Evolutionary conservation across 2,888 invertebrate species (phyloP).

Genomic region (Trissolcus japonicus): DNA sequence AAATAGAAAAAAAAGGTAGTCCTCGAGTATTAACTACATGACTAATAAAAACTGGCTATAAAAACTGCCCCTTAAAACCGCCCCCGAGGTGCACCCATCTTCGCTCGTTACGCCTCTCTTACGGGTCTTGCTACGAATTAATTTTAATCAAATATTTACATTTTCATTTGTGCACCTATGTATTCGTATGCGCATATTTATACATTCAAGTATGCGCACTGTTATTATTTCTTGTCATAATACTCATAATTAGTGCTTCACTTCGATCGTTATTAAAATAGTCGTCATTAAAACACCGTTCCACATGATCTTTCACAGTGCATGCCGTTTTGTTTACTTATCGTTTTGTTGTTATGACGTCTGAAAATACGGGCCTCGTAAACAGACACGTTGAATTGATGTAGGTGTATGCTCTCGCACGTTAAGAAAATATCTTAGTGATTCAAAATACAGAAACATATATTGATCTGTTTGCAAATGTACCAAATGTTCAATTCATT

Average conservation of each 20-base stretch:
- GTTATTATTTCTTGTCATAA: slow-evolving; percentile 49
- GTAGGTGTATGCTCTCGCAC: slow-evolving; percentile 5
- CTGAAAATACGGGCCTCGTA: slow-evolving; percentile 32
- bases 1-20: slow-evolving; percentile 58
- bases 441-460: too few species aligned
- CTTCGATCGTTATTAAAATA: slow-evolving; percentile 47
- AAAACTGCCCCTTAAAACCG: slow-evolving; percentile 74
- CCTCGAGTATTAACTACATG: slow-evolving; percentile 70
- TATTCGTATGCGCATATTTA: slow-evolving; percentile 6
- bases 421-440: slow-evolving; percentile 26
- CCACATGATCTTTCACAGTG: slow-evolving; percentile 30
- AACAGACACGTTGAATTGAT: slow-evolving; percentile 32
- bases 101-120: slow-evolving; percentile 57
- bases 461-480: too few species aligned
- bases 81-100: slow-evolving; percentile 62
- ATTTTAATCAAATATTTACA: slow-evolving; percentile 75
- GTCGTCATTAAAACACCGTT: slow-evolving; percentile 42
- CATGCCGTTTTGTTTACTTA: slow-evolving; percentile 32
- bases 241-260: slow-evolving; percentile 49
- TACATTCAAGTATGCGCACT: slow-evolving; percentile 1
- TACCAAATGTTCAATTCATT: too few species aligned
- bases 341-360: slow-evolving; percentile 24
- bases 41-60: slow-evolving; percentile 76
- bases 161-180: slow-evolving; percentile 26
- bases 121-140: slow-evolving; percentile 71